Base-by-base conservation (phyloP, 2,888 invertebrate genomes). In the Villa cingulata region DNA sequence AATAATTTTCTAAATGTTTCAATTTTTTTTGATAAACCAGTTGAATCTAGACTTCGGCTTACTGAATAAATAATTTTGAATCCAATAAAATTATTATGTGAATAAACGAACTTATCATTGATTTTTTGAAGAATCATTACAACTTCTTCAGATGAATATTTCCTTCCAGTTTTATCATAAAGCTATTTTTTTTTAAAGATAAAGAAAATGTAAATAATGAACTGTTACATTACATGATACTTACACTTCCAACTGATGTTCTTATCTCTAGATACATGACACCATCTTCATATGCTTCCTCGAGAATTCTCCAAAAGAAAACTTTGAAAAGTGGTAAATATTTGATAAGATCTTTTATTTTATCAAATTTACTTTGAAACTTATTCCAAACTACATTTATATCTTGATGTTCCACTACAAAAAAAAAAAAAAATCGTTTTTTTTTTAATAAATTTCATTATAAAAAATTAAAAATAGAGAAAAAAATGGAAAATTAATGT, bases 181-280 rank as follows among this genome's bases (percentile, higher is more conserved):
- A 76, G 50, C 68, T 16, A 37, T 17, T 17, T 39, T n/a, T n/a
- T n/a, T n/a, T n/a, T n/a, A n/a, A n/a, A n/a, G n/a, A n/a, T n/a
- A n/a, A n/a, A n/a, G n/a, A n/a, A n/a, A n/a, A n/a, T n/a, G n/a
- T n/a, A n/a, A n/a, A n/a, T n/a, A n/a, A n/a, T n/a, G n/a, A n/a
- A n/a, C n/a, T n/a, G n/a, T n/a, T n/a, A n/a, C n/a, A n/a, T n/a
- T 45, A 20, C 9, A n/a, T 10, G 3, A 23, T 36, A 41, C 53
- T 41, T 12, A 66, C 66, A 54, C 53, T 54, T 16, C 54, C 53
- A 7, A 63, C 54, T 19, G 58, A 54, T 10, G 60, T 51, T 40
- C 81, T 68, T 7, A 81, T 53, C 59, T 82, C 81, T 0, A 76
- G 60, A 53, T 80, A 81, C 61, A 76, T 70, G 1, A 81, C 68